Evolutionary conservation across 2,113 vertebrate genomes (phyloP).

Genomic region (Melanocharis versteri): DNA sequence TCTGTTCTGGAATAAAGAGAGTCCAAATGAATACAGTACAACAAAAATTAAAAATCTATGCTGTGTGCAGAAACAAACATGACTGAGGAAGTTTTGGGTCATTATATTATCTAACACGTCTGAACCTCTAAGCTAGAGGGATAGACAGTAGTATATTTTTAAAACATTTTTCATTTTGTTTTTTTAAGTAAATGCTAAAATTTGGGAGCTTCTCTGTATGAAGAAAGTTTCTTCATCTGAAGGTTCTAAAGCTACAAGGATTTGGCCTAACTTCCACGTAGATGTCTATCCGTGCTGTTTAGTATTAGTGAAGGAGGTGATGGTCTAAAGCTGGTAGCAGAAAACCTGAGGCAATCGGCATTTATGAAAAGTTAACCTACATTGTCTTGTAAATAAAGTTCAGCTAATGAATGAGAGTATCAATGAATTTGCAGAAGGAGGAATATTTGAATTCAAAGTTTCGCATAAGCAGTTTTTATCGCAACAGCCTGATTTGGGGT

Average conservation of each 20-base stretch:
- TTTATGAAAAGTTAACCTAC: not conserved
- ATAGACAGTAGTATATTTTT: not conserved
- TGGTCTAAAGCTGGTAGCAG: not conserved
- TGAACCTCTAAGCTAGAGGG: not conserved
- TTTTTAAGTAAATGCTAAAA: not conserved
- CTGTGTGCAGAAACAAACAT: not conserved
- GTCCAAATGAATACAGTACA: not conserved
- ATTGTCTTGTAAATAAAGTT: not conserved
- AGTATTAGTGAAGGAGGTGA: not conserved
- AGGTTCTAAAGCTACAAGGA: not conserved
- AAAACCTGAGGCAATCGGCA: not conserved
- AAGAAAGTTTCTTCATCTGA: not conserved
- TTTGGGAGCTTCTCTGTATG: not conserved
- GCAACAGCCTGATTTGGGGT: not conserved
- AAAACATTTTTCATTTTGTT: not conserved
- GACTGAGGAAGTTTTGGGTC: not conserved
- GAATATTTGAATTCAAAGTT: not conserved
- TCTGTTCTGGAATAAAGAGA: not conserved
- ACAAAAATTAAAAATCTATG: not conserved
- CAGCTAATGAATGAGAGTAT: not conserved
- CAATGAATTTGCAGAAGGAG: not conserved
- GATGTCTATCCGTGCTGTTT: not conserved
- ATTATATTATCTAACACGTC: not conserved
- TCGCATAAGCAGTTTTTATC: rapidly evolving
- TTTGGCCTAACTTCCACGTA: not conserved